phyloP scores from a whole-genome alignment of 2,888 invertebrate genomes.

The Heliconius charithonia region DNA sequence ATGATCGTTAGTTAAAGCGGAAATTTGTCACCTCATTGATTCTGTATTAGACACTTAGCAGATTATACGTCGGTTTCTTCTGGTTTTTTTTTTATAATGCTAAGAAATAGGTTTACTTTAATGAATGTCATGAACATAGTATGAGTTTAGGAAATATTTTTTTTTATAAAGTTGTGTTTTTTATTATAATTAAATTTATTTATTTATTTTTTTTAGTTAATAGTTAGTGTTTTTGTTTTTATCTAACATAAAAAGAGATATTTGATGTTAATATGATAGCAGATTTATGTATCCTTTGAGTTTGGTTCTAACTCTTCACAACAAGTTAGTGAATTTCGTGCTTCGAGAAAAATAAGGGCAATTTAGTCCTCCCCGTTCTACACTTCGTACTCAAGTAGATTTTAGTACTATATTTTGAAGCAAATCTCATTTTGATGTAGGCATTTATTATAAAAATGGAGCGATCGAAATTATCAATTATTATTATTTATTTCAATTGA shows the following conservation, averaged over 20 bases:
- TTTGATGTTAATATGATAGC: constrained; percentile 33
- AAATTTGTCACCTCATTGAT: constrained; percentile 63
- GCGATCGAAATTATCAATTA: not conserved
- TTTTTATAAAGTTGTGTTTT: not conserved
- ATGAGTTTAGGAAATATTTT: not conserved
- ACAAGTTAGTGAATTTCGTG: constrained; percentile 57
- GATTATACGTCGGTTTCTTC: constrained; percentile 39
- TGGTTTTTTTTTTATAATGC: constrained; percentile 23
- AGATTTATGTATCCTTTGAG: constrained; percentile 45
- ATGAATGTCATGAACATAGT: not conserved
- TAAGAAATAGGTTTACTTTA: not conserved
- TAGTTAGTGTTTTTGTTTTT: no score
- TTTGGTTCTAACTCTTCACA: constrained; percentile 53
- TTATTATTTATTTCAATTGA: constrained; percentile 5
- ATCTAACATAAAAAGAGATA: constrained; percentile 20
- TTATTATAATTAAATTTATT: no score
- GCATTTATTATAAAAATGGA: constrained; percentile 7
- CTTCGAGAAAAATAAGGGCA: constrained; percentile 56
- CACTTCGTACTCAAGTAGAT: constrained; percentile 39
- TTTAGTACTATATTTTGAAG: constrained; percentile 34
- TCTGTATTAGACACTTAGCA: constrained; percentile 51
- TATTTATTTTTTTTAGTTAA: no score
- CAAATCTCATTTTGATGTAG: constrained; percentile 26
- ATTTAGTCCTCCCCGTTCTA: constrained; percentile 47
- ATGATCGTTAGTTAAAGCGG: constrained; percentile 57